A percentile compares a stretch with the other conserved stretches of the same genome.
phyloP scores from a whole-genome alignment of 2,113 vertebrate species.

The Amphiprion percula region DNA sequence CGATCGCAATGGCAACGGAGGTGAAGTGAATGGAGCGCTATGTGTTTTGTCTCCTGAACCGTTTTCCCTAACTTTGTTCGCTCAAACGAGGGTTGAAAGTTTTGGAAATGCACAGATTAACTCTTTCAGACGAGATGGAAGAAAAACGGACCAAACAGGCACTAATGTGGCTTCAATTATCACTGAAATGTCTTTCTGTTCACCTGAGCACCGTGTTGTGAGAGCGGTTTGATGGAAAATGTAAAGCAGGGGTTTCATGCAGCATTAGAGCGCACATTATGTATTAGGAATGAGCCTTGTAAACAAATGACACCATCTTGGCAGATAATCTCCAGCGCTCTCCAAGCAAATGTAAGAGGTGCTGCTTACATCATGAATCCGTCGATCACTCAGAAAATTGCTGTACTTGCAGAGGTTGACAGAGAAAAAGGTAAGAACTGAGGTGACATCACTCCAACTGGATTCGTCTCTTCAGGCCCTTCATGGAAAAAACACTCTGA shows the following conservation, averaged over 20 bases:
- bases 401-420: conserved; percentile 31
- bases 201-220: conserved; percentile 38
- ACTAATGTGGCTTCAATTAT: conserved; percentile 30
- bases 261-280: conserved; percentile 11
- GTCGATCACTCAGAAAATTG: conserved; percentile 59
- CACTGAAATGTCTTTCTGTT: conserved; percentile 16
- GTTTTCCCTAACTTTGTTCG: conserved; percentile 21
- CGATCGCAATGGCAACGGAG: conserved; percentile 53
- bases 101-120: conserved; percentile 23
- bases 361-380: conserved; percentile 59
- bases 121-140: conserved; percentile 34
- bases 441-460: conserved; percentile 63
- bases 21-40: conserved; percentile 33
- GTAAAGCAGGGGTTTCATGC: conserved; percentile 4
- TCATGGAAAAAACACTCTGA: conserved; percentile 52
- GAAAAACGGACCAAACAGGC: conserved; percentile 1
- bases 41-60: conserved; percentile 35
- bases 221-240: conserved; percentile 37
- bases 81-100: conserved; percentile 11
- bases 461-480: conserved; percentile 25
- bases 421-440: conserved; percentile 34
- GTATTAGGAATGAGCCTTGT: conserved; percentile 45
- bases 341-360: conserved; percentile 48
- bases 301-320: conserved; percentile 65
- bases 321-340: conserved; percentile 39